A percentile compares a stretch with the other conserved stretches of the same genome.
phyloP scores from a whole-genome alignment of 1,140 invertebrate species.

The Scylla paramamosain region DNA sequence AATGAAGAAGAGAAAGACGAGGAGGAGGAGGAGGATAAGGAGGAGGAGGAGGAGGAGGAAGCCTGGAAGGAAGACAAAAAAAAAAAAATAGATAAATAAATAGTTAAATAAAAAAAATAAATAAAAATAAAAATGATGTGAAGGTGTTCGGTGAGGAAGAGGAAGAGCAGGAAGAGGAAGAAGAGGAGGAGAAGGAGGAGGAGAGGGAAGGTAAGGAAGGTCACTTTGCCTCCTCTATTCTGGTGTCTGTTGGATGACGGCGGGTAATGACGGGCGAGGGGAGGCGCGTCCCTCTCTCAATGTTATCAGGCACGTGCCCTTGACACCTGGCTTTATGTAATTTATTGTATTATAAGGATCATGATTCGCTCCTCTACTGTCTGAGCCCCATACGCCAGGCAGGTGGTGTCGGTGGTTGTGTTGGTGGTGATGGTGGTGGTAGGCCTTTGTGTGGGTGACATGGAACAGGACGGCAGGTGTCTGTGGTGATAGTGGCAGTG shows the following conservation, averaged over 20 bases:
- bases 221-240: neutral
- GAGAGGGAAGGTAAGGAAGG: neutral
- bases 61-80: too few species aligned
- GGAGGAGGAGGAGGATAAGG: neutral
- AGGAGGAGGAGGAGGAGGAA: neutral
- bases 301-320: slow-evolving; percentile 3
- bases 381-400: neutral
- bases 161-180: neutral
- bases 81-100: too few species aligned
- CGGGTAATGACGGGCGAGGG: neutral
- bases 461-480: neutral
- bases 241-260: neutral
- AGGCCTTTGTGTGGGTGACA: neutral
- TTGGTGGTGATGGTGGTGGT: slow-evolving; percentile 13
- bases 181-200: neutral
- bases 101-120: too few species aligned
- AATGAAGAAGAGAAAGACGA: neutral
- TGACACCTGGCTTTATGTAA: neutral
- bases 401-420: neutral
- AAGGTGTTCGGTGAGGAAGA: too few species aligned
- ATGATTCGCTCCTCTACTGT: neutral
- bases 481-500: neutral
- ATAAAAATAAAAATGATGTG: too few species aligned
- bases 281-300: neutral
- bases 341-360: neutral